Conservation (phyloP, 1,140 invertebrate species). For the Ridgeia piscesae region DNA sequence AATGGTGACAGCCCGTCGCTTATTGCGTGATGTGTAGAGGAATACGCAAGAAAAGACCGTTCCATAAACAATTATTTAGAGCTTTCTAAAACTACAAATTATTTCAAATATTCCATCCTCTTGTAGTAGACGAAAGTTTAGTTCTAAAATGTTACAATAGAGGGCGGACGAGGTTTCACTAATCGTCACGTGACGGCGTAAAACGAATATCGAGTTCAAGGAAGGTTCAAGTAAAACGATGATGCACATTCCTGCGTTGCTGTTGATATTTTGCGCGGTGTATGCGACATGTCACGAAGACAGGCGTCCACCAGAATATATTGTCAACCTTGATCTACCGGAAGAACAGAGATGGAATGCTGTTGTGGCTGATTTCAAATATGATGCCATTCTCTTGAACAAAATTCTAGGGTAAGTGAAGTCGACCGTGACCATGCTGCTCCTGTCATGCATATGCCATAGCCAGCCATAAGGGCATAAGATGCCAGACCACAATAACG, state of each 20-base stretch:
- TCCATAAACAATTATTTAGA: not conserved
- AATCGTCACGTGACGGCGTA: not conserved
- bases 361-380: not conserved
- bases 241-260: not conserved
- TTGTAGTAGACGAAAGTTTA: not conserved
- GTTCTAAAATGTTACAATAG: not conserved
- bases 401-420: not conserved
- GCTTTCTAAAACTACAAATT: not conserved
- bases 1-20: too few species aligned
- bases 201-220: not conserved
- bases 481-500: too few species aligned
- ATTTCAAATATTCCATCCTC: not conserved
- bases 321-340: not conserved
- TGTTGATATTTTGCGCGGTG: not conserved
- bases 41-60: not conserved
- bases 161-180: not conserved
- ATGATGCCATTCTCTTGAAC: not conserved
- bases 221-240: not conserved
- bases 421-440: too few species aligned
- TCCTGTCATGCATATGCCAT: too few species aligned
- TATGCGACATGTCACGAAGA: not conserved
- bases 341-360: not conserved
- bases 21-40: too few species aligned
- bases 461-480: too few species aligned
- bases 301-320: not conserved